A percentile compares a stretch with the other conserved stretches of the same genome.
These are phyloP conservation scores for Drosophila robusta DNA, from an alignment of 2,888 invertebrate species.

Conservation along the genomic window DNA sequence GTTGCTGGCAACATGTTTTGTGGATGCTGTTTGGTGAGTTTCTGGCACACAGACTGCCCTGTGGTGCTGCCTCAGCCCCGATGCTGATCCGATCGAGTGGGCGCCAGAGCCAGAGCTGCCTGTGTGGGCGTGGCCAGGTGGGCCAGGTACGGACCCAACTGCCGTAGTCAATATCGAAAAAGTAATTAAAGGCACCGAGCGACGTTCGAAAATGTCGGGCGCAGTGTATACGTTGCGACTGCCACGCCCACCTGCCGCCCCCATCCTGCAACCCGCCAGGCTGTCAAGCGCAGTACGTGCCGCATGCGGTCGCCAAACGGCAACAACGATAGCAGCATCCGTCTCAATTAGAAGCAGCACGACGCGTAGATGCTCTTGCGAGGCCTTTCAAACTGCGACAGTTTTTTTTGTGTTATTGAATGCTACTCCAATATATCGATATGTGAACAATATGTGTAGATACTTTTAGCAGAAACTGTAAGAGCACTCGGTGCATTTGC, in stretches of 20 bases:
- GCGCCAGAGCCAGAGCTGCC: conserved; percentile 28
- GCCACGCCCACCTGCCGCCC: conserved; percentile 48
- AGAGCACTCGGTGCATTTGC: too few species aligned
- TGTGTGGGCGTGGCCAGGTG: conserved; percentile 66
- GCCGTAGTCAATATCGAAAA: conserved; percentile 64
- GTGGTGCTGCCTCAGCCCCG: conserved; percentile 2
- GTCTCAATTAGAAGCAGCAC: not conserved
- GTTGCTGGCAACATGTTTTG: conserved; percentile 39
- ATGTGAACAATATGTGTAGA: not conserved
- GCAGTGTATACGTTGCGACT: conserved; percentile 22
- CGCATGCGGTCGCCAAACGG: conserved; percentile 70
- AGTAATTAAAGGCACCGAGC: conserved; percentile 72
- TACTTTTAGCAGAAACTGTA: too few species aligned
- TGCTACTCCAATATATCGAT: not conserved
- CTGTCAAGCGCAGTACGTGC: conserved; percentile 76
- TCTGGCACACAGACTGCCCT: not conserved
- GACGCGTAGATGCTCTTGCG: conserved; percentile 26
- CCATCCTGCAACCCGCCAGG: conserved; percentile 14
- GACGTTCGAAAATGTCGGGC: conserved; percentile 33
- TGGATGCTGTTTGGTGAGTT: conserved; percentile 56
- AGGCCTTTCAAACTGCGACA: too few species aligned
- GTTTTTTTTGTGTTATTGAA: not conserved
- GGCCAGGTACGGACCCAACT: conserved; percentile 41
- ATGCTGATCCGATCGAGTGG: conserved; percentile 59
- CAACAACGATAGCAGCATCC: conserved; percentile 42